phyloP scores from a whole-genome alignment of 2,113 vertebrate genomes.

The Xenus cinereus region DNA sequence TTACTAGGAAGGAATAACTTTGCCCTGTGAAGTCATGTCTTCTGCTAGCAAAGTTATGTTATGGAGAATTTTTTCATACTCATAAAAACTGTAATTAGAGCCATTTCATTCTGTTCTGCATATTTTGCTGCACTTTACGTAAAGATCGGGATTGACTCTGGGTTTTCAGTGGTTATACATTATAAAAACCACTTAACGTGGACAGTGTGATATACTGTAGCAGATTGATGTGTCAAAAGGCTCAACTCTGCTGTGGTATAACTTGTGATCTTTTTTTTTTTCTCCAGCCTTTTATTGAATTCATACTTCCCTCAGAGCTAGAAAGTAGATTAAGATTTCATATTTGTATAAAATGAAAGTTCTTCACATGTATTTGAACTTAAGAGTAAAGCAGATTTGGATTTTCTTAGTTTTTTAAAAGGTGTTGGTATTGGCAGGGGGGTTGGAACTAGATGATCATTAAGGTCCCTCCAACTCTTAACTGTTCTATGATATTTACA shows the following conservation, averaged over 20 bases:
- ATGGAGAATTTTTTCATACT: background rate
- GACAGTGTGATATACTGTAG: background rate
- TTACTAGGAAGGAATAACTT: background rate
- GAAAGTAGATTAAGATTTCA: background rate
- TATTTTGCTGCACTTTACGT: background rate
- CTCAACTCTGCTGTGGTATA: background rate
- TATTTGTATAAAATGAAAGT: background rate
- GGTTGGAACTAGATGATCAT: background rate
- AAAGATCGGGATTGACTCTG: background rate
- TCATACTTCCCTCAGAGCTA: background rate
- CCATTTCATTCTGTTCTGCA: accelerated
- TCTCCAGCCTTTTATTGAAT: background rate
- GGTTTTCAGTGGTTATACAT: background rate
- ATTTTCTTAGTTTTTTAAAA: background rate
- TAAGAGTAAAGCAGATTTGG: background rate
- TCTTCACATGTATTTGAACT: background rate
- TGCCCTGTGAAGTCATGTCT: background rate
- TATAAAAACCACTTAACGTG: background rate
- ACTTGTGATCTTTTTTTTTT: background rate
- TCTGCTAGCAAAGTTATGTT: background rate
- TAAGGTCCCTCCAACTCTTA: background rate
- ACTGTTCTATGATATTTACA: background rate
- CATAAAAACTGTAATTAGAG: background rate
- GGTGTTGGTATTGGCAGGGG: background rate
- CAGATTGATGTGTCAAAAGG: background rate